Evolutionary conservation across 2,888 invertebrate species (phyloP).

Genomic region (Entomobrya multifasciata): DNA sequence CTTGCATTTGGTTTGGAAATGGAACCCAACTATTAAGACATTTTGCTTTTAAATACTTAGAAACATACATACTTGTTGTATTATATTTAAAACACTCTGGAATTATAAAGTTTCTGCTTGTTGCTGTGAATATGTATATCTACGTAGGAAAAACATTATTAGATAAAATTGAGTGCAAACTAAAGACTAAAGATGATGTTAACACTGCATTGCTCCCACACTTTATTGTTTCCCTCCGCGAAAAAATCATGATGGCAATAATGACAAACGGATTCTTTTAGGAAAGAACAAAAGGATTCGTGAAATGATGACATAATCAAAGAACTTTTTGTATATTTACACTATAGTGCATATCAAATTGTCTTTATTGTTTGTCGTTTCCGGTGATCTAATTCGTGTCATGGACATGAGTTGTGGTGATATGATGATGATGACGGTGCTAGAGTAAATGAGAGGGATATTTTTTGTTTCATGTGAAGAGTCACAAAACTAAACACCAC

Average conservation of each 20-base stretch:
- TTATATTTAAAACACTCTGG: too few species aligned
- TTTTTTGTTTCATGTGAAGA: conserved; percentile 36
- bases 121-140: too few species aligned
- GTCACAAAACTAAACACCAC: conserved; percentile 43
- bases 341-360: conserved; percentile 62
- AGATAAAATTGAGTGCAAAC: too few species aligned
- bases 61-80: too few species aligned
- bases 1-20: too few species aligned
- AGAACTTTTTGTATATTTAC: conserved; percentile 1
- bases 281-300: conserved; percentile 51
- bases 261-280: conserved; percentile 2
- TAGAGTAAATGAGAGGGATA: too few species aligned
- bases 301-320: conserved; percentile 70
- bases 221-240: not conserved
- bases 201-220: conserved; percentile 20
- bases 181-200: conserved; percentile 6
- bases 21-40: too few species aligned
- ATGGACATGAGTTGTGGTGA: not conserved
- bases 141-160: too few species aligned
- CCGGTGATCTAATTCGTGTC: conserved; percentile 69
- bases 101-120: too few species aligned
- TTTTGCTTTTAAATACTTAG: too few species aligned
- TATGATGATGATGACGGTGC: not conserved
- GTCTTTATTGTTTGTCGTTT: conserved; percentile 66
- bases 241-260: not conserved